A percentile compares a stretch with the other conserved stretches of the same genome.
phyloP scores from a whole-genome alignment of 1,140 invertebrate species.

The Meloidogyne exigua region DNA sequence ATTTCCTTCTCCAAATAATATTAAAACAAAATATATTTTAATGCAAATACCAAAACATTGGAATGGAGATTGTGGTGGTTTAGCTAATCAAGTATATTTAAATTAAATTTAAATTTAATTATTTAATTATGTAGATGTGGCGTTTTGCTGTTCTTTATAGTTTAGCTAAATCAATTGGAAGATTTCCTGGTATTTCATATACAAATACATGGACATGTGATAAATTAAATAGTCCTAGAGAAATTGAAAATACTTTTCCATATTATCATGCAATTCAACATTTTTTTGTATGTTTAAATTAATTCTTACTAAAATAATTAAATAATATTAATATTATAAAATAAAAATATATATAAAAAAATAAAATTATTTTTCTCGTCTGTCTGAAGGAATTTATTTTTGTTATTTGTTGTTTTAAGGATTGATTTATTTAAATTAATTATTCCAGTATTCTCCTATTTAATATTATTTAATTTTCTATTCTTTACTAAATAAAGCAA shows the following conservation, averaged over 20 bases:
- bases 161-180: conserved; percentile 1
- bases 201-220: conserved; percentile 4
- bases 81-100: not conserved
- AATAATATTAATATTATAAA: too few species aligned
- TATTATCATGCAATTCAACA: not conserved
- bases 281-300: not conserved
- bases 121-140: not conserved
- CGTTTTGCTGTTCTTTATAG: not conserved
- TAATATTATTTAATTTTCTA: too few species aligned
- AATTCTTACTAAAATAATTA: too few species aligned
- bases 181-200: conserved; percentile 2
- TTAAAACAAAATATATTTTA: conserved; percentile 6
- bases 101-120: not conserved
- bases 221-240: not conserved
- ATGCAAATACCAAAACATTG: conserved; percentile 1
- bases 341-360: too few species aligned
- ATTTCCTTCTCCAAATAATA: conserved; percentile 5
- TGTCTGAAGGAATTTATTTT: too few species aligned
- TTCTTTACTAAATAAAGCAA: too few species aligned
- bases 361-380: too few species aligned
- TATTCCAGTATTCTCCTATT: too few species aligned
- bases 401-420: too few species aligned
- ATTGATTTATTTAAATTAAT: too few species aligned
- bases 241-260: conserved; percentile 5
- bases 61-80: conserved; percentile 3